Evolutionary conservation across 1,140 invertebrate genomes (phyloP), one percentile per base, ranked within the genome.

Genomic region (Bombus breviceps): DNA sequence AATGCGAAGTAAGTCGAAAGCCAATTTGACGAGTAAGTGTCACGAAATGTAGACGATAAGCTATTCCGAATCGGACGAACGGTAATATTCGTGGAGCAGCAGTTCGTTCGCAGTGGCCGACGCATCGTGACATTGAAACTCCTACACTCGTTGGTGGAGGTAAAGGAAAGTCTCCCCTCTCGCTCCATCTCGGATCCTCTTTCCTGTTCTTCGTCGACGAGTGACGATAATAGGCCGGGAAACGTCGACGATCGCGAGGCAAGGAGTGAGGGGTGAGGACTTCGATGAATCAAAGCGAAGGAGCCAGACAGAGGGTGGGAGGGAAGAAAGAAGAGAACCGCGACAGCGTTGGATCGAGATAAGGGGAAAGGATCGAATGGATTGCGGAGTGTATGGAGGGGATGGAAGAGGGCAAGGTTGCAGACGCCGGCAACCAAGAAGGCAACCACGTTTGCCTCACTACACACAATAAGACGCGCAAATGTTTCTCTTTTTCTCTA

Each of bases 91-190:
- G 72, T 28, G 39, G 66, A 37, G 34, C 71, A n/a, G 57, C 32
- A 32, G 47, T 72, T 43, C 37, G 39, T 72, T 64, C 78, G 57
- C 57, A 15, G 57, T 57, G 25, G 53, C 59, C 83, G 76, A 83
- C 88, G 81, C 86, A 77, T 86, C 85, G 79, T 90, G 89, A 90
- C 87, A 89, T 87, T 87, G 88, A 85, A 86, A 87, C 81, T 78
- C 74, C 37, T 57, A 41, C 86, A 53, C 57, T 85, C 78, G 59
- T 79, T 81, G 78, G 57, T 32, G 34, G 83, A 81, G 83, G 53
- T 84, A 92, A 95, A 94, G 93, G 93, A 93, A 95, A 94, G 92
- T 93, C 93, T 37, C 59, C 83, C 47, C 83, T 47, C 66, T 62
- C 12, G 37, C n/a, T 47, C 39, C 53, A 15, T 53, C 59, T 12